These are phyloP conservation scores for Microcebus ravelobensis DNA, from an alignment of 2,113 vertebrate genomes.

Conservation along the genomic window DNA sequence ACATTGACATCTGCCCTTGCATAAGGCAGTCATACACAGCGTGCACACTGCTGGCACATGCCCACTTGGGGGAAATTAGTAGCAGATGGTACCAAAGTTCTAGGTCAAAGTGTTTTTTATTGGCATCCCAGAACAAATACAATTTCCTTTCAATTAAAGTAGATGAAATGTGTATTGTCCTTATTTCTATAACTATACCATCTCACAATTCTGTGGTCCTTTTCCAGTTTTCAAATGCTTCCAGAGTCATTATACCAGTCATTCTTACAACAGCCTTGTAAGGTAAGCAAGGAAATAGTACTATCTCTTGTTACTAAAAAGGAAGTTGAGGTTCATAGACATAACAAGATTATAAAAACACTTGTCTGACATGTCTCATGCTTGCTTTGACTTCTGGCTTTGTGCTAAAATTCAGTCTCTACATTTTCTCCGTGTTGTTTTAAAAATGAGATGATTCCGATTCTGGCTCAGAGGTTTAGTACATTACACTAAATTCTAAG, in stretches of 20 bases:
- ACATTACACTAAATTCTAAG: neutral
- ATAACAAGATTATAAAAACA: neutral
- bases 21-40: neutral
- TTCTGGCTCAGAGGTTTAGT: neutral
- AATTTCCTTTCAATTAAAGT: slow-evolving; percentile 24
- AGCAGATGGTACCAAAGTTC: slow-evolving; percentile 51
- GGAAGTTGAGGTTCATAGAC: neutral
- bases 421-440: neutral
- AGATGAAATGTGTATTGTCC: neutral
- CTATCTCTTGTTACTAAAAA: neutral
- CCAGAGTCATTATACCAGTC: neutral
- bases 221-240: slow-evolving; percentile 5
- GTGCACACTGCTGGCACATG: neutral
- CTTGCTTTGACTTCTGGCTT: neutral
- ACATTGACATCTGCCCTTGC: neutral
- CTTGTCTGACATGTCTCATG: neutral
- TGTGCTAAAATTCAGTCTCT: neutral
- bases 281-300: neutral
- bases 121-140: slow-evolving; percentile 16
- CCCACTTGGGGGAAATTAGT: neutral
- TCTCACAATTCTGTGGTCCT: neutral
- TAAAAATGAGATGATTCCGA: neutral
- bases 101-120: slow-evolving; percentile 39
- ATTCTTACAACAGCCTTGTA: neutral
- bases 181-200: neutral